Base-by-base conservation (phyloP, 2,888 invertebrate species). In the Meandrusa payeni region DNA sequence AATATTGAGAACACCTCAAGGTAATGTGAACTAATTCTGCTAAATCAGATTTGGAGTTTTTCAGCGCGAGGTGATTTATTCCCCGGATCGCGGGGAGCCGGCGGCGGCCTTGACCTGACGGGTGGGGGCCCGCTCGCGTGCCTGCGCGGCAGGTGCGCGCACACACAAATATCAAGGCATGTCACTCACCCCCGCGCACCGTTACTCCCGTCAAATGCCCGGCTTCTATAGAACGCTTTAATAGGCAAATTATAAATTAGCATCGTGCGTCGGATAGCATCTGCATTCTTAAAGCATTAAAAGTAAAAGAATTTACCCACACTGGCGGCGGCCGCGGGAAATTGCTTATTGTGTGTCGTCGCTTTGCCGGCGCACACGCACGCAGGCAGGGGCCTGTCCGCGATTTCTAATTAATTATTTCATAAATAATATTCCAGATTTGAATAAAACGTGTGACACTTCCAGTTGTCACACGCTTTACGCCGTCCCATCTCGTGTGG, bases 121-220 rank as follows among this genome's bases (percentile, higher is more conserved):
- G 43, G 54, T 49, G 59, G 54, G 57, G 56, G 54, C 49, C 57
- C 51, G 57, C 55, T 54, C 57, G 64, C 60, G 64, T 64, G 53
- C 59, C 56, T 53, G 55, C 58, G 54, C 24, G 45, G 54, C 63
- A 51, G 51, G 47, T 50, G 52, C 51, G 49, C 24, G 52, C 55
- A 51, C 42, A 10, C 23, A 20, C 61, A 69, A 78, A 77, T 75
- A 79, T 69, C 78, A 76, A 55, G 72, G 53, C 59, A 62, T 73
- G 80, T 76, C 78, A 70, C 59, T 77, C 75, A 76, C 76, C 78
- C 71, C 58, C 58, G 49, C 42, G 31, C 34, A 26, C 31, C 41
- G 29, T 13, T 33, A 31, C 41, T 28, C 40, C 10, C 39, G 27
- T 24, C 19, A 24, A 5, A 29, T 24, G 26, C 26, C 19, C 33